Percentiles rank a stretch among this genome's conserved stretches.
Conservation (phyloP, 2,888 invertebrate species). For the Ennomos erosarius region DNA sequence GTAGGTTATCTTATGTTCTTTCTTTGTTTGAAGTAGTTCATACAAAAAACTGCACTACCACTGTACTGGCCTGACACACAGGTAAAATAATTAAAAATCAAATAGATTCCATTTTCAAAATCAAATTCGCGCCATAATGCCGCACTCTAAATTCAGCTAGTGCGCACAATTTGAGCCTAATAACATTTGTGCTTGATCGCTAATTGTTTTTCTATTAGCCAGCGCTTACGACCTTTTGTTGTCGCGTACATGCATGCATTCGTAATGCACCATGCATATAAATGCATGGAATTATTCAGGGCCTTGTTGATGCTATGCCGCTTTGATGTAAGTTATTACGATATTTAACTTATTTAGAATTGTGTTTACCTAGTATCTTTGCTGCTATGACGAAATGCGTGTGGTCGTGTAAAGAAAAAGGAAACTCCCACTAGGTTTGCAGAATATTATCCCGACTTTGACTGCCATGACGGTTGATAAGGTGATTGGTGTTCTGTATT, state of each 20-base stretch:
- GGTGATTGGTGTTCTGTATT: too few species aligned
- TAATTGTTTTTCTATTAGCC: conserved; percentile 34
- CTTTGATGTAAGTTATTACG: conserved; percentile 21
- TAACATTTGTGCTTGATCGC: conserved; percentile 26
- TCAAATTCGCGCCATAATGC: conserved; percentile 15
- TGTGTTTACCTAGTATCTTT: not conserved
- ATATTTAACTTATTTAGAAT: conserved; percentile 15
- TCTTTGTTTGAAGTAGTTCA: too few species aligned
- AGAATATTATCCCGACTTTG: too few species aligned
- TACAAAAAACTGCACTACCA: too few species aligned
- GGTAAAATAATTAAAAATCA: conserved; percentile 8
- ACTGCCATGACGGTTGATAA: too few species aligned
- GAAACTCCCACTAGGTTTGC: too few species aligned
- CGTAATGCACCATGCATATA: conserved; percentile 36
- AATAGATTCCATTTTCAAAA: conserved; percentile 20
- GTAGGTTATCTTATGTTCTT: too few species aligned
- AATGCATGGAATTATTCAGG: conserved; percentile 36
- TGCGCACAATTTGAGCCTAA: conserved; percentile 27
- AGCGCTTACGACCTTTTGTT: conserved; percentile 34
- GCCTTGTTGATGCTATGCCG: conserved; percentile 24
- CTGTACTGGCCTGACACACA: conserved; percentile 5
- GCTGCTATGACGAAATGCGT: not conserved
- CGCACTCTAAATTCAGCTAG: conserved; percentile 24
- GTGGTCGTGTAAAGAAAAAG: not conserved
- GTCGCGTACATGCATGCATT: conserved; percentile 22